Conservation (phyloP, 2,888 invertebrate species). For the Melinaea menophilus region DNA sequence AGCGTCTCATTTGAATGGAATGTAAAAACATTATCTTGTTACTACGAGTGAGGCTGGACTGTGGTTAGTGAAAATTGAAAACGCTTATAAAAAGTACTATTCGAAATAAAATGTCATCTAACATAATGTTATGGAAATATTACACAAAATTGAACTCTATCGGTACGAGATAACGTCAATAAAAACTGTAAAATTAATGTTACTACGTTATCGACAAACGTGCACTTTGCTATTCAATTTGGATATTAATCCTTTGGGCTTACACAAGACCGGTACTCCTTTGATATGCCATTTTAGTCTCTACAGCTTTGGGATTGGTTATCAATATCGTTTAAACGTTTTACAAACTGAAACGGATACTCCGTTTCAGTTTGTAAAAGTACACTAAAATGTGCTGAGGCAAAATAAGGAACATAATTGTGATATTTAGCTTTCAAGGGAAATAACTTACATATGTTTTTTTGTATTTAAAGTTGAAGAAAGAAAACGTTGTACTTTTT, state of each 20-base stretch:
- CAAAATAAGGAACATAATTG: too few species aligned
- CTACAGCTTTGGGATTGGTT: not conserved
- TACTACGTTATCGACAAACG: constrained; percentile 14
- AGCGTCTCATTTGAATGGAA: too few species aligned
- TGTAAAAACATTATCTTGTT: too few species aligned
- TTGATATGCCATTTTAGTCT: constrained; percentile 2
- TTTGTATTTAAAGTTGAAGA: too few species aligned
- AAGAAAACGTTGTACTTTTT: too few species aligned
- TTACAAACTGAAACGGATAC: too few species aligned
- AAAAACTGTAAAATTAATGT: constrained; percentile 12
- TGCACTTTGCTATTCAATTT: constrained; percentile 18
- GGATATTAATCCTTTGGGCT: constrained; percentile 21
- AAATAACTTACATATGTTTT: too few species aligned
- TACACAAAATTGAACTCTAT: not conserved
- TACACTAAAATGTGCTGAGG: too few species aligned
- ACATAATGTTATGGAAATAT: not conserved
- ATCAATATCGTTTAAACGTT: constrained; percentile 4
- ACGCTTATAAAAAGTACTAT: not conserved
- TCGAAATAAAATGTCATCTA: constrained; percentile 1
- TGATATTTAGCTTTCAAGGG: too few species aligned
- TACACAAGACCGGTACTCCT: not conserved
- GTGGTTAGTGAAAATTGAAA: not conserved
- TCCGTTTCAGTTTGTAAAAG: too few species aligned
- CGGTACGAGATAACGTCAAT: not conserved
- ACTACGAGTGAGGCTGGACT: not conserved